Base-by-base conservation (phyloP, 1,140 invertebrate genomes). In the Aphaenogaster ashmeadi region DNA sequence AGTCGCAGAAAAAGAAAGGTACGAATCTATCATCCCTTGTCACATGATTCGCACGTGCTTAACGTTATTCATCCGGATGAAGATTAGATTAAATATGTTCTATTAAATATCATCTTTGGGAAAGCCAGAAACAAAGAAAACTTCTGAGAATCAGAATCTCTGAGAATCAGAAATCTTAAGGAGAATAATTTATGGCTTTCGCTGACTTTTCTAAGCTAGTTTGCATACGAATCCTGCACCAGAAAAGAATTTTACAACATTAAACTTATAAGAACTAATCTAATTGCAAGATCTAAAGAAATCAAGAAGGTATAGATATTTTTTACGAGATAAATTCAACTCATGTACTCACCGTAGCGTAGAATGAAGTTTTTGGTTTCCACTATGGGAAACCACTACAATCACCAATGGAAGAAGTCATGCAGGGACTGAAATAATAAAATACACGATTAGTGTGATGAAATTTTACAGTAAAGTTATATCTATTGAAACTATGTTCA, bases 321-420 rank as follows among this genome's bases (percentile, higher is more conserved):
- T 86, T 66, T 8, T 67, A 27, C n/a, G 7, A 38, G 6, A 87
- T 44, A 21, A 44, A 36, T 54, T 67, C 1, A 44, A 36, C 3
- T 54, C 7, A 77, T 74, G 66, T 36, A 92, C 94, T 94, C 78
- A 94, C 94, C 92, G 92, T 94, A 90, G 80, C 90, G 84, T 92
- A 94, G 85, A 93, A 93, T 92, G 72, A 74, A 90, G 62, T 71
- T 94, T 90, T 88, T 91, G 92, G 91, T 93, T 94, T 94, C 92
- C 92, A 72, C 81, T 88, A 86, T 64, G 66, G 92, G 92, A 94
- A 93, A 94, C 92, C 91, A 90, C 89, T 81, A 91, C 80, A 88
- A 93, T 94, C 93, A 94, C 92, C 93, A 93, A 86, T 87, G 60
- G 50, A 89, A 88, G 58, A 86, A 36, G 71, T 62, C 74, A 56